Base-by-base conservation (phyloP, 2,113 vertebrate species). In the Nibea albiflora region DNA sequence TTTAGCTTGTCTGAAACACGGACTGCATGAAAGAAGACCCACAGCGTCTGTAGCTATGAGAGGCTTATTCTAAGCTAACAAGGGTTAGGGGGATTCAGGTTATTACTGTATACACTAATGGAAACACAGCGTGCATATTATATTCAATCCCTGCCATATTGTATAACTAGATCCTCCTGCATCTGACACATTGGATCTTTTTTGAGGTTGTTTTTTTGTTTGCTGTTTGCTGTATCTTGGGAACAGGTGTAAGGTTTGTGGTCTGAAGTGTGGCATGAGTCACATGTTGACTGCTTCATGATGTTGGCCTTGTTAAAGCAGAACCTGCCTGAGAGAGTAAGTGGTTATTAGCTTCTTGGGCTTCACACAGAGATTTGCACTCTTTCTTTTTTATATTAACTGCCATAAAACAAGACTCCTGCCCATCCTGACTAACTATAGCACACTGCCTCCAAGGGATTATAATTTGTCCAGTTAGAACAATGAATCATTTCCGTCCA, bases 401-500 rank as follows among this genome's bases (percentile, higher is more conserved):
- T 20, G 46, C 56, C 7, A 46, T 68, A 68, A 61, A 28, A 62
- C 10, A 53, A 64, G 73, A 49, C 62, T 67, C 20, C 46, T 61
- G 62, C 54, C 17, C 12, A 22, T 46, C 24, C 20, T 72, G 31
- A 76, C 58, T 70, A 65, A 71, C 26, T 56, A 50, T 70, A 31
- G n/a, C 53, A 60, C 73, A 15, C 9, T 39, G 63, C 11, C 49
- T 62, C 39, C 63, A 56, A 68, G 14, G 56, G 39, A 73, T 62
- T 28, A 14, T 56, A 56, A 68, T 78, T 56, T 56, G 47, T 63
- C 49, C 39, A 68, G 49, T 53, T 31, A 15, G n/a, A 61, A n/a
- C 31, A 42, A 54, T n/a, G 35, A 78, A 49, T 62, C 47, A 62
- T 61, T 60, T 61, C 3, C 3, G 10, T 57, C 14, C 46, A 61